These are phyloP conservation scores for Eudyptes chrysolophus DNA, from an alignment of 2,113 vertebrate species.

Conservation along the genomic window DNA sequence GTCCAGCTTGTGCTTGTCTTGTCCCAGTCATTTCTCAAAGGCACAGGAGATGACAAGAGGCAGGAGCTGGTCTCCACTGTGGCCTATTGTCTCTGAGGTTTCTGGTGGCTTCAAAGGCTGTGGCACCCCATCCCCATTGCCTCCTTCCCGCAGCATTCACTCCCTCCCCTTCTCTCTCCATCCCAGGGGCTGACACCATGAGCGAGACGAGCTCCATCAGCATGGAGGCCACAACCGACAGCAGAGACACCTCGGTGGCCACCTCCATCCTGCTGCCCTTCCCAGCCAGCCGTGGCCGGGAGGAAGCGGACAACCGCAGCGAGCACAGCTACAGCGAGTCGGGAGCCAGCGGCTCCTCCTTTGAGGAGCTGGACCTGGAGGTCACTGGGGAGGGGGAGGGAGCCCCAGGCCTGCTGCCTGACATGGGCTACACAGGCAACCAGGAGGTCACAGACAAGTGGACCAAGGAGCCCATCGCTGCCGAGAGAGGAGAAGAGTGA, in stretches of 20 bases:
- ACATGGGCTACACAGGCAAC: background rate
- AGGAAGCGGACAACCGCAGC: constrained; percentile 75
- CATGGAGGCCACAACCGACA: constrained; percentile 82
- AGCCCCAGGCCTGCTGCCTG: background rate
- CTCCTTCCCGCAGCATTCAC: background rate
- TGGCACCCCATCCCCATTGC: background rate
- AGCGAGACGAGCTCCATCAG: constrained; percentile 83
- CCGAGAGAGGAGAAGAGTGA: constrained; percentile 73
- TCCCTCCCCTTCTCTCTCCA: background rate
- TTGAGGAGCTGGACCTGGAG: constrained; percentile 94
- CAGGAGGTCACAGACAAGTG: constrained; percentile 65
- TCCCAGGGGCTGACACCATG: constrained; percentile 68
- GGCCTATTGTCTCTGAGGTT: background rate
- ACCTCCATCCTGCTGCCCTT: constrained; percentile 77
- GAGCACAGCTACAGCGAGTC: constrained; percentile 89
- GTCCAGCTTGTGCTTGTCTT: background rate
- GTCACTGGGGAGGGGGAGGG: constrained; percentile 51
- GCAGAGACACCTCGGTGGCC: constrained; percentile 82
- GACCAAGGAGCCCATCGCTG: constrained; percentile 65
- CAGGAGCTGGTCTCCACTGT: background rate
- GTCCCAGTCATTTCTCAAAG: background rate
- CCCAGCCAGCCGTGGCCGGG: constrained; percentile 72
- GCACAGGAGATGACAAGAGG: background rate
- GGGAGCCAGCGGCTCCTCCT: constrained; percentile 90
- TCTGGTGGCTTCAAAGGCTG: background rate